These are phyloP conservation scores for Heterocephalus glaber DNA, from an alignment of 2,113 vertebrate species.

Conservation along the genomic window DNA sequence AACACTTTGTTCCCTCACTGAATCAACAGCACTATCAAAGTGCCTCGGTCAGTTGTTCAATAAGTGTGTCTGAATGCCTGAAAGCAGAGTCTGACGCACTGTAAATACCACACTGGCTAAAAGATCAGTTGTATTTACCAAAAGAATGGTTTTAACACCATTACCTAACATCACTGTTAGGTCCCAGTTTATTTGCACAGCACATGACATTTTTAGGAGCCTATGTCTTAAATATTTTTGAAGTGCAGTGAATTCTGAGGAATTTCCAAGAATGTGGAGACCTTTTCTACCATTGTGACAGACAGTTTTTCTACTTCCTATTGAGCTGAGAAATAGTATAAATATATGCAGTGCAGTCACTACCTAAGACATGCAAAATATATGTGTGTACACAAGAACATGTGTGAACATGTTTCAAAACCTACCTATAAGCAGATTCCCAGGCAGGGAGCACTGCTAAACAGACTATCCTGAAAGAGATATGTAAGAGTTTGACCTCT, in stretches of 20 bases:
- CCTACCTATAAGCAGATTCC: background rate
- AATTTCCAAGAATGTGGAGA: background rate
- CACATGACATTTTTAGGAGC: background rate
- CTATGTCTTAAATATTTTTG: background rate
- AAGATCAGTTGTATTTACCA: background rate
- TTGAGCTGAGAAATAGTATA: background rate
- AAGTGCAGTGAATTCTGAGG: constrained; percentile 12
- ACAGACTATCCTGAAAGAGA: background rate
- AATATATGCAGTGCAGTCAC: background rate
- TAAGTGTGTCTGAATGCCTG: background rate
- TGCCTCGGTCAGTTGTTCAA: background rate
- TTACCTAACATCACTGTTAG: background rate
- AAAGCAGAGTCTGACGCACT: background rate
- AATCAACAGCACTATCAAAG: background rate
- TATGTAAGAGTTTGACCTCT: background rate
- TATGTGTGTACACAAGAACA: background rate
- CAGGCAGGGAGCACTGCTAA: background rate
- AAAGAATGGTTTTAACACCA: background rate
- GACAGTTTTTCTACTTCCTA: background rate
- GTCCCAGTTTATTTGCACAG: background rate
- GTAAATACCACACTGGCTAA: background rate
- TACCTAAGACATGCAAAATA: background rate
- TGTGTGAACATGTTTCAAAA: background rate
- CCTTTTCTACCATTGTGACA: background rate
- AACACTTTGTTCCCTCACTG: background rate